A percentile compares a stretch with the other conserved stretches of the same genome.
phyloP scores from a whole-genome alignment of 2,113 vertebrate species.

The Aphelocoma coerulescens region DNA sequence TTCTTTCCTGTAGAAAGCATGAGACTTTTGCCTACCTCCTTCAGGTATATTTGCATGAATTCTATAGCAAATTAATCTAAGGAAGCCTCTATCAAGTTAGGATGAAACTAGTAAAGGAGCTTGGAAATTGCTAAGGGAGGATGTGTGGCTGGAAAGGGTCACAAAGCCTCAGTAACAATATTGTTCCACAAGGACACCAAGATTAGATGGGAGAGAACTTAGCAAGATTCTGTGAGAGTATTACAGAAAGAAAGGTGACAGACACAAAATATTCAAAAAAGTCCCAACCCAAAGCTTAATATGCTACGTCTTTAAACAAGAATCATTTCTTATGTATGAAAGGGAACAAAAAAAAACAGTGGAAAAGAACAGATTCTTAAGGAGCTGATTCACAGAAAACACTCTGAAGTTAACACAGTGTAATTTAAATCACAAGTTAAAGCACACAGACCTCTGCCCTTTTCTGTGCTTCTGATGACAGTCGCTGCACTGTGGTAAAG shows the following conservation, averaged over 20 bases:
- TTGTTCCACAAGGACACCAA: neutral
- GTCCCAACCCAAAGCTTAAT: neutral
- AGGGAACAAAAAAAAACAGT: neutral
- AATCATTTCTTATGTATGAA: neutral
- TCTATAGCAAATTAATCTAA: neutral
- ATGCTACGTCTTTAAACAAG: neutral
- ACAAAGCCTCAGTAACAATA: neutral
- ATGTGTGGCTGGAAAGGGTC: neutral
- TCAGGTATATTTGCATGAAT: neutral
- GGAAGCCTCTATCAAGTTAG: neutral
- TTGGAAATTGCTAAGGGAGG: neutral
- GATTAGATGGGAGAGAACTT: neutral
- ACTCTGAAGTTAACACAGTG: neutral
- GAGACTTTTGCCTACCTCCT: neutral
- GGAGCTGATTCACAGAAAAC: neutral
- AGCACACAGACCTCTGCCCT: constrained; percentile 51
- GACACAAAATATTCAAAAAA: neutral
- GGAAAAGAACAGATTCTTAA: neutral
- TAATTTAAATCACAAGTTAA: neutral
- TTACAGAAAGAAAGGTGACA: neutral
- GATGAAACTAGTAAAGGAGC: neutral
- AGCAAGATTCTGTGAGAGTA: neutral
- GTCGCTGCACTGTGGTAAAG: constrained; percentile 92
- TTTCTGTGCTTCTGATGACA: constrained; percentile 68
- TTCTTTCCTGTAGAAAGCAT: neutral